A percentile compares a stretch with the other conserved stretches of the same genome.
These are phyloP conservation scores for Metridium senile DNA, from an alignment of 92 coral and sea anemone species.

Conservation along the genomic window DNA sequence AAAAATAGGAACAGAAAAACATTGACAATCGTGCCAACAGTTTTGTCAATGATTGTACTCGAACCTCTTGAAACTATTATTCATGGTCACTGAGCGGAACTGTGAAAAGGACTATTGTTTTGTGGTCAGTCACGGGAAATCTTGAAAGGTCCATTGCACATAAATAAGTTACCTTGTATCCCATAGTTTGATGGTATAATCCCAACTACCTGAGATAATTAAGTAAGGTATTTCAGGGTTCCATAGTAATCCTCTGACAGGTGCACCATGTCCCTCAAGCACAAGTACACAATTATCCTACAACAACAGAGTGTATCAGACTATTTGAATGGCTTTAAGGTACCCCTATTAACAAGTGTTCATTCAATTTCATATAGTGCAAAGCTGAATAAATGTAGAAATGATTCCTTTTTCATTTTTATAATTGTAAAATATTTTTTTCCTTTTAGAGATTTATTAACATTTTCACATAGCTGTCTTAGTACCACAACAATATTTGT, in stretches of 20 bases:
- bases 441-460: too few relatives aligned
- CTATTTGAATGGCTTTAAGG: neutral
- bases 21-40: too few relatives aligned
- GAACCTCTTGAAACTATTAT: too few relatives aligned
- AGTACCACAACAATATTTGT: too few relatives aligned
- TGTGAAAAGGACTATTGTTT: neutral
- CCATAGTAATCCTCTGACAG: conserved; percentile 95
- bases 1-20: too few relatives aligned
- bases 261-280: conserved; percentile 86
- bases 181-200: conserved; percentile 86
- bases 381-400: too few relatives aligned
- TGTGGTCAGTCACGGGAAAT: neutral
- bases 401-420: too few relatives aligned
- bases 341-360: neutral
- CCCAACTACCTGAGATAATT: conserved; percentile 98
- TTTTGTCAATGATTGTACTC: too few relatives aligned
- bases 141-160: neutral
- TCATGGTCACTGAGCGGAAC: too few relatives aligned
- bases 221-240: conserved; percentile 95
- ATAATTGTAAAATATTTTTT: too few relatives aligned
- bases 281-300: conserved; percentile 89
- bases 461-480: too few relatives aligned
- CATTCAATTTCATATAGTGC: too few relatives aligned
- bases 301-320: neutral
- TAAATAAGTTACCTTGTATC: conserved; percentile 92